phyloP scores from a whole-genome alignment of 64 coral and sea anemone species.

The Dendrophyllia cribrosa region DNA sequence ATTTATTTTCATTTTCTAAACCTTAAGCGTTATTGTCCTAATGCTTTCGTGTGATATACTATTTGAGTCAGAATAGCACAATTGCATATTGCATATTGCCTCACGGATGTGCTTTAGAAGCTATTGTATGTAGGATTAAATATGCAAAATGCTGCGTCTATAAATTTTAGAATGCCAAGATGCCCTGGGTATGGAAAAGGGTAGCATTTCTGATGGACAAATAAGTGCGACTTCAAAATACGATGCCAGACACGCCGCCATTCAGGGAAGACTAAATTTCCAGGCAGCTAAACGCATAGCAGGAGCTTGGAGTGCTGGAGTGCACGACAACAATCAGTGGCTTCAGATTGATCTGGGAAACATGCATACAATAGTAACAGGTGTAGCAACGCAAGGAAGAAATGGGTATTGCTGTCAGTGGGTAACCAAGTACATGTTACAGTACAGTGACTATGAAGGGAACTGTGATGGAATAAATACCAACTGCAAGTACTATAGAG shows the following conservation, averaged over 20 bases:
- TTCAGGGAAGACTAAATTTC: neutral
- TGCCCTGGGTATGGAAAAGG: neutral
- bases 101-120: too few relatives aligned
- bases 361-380: neutral
- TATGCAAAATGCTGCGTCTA: too few relatives aligned
- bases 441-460: neutral
- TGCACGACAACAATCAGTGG: neutral
- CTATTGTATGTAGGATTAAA: too few relatives aligned
- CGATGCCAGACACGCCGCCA: neutral
- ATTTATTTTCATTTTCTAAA: too few relatives aligned
- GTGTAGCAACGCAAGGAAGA: slow-evolving; percentile 1
- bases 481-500: neutral
- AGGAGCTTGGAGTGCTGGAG: neutral
- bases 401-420: neutral
- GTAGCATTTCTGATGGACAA: neutral
- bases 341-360: neutral
- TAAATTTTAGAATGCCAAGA: neutral
- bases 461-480: neutral
- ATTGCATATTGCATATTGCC: too few relatives aligned
- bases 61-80: too few relatives aligned
- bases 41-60: too few relatives aligned
- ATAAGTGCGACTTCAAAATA: neutral
- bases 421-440: neutral
- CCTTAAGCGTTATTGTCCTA: too few relatives aligned
- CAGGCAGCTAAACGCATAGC: neutral